Conservation (phyloP, 2,113 vertebrate genomes). For the Ameiurus melas region DNA sequence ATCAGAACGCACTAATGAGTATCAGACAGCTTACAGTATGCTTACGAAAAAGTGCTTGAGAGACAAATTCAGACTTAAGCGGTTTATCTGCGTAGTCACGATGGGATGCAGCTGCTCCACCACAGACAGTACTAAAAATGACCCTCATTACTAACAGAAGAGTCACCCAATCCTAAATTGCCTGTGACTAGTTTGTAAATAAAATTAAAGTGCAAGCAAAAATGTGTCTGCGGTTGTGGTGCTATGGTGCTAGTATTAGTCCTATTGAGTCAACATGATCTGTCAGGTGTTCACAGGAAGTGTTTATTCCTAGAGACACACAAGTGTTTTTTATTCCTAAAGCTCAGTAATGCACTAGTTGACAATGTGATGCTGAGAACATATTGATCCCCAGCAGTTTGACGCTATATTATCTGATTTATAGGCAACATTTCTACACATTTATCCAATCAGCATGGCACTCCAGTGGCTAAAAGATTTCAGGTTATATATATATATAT, state of each 20-base stretch:
- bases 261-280: background rate
- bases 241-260: background rate
- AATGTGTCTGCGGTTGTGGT: background rate
- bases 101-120: background rate
- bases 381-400: slow-evolving; percentile 21
- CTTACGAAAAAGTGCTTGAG: background rate
- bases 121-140: background rate
- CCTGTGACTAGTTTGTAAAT: background rate
- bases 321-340: no score
- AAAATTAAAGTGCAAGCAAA: background rate
- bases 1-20: slow-evolving; percentile 24
- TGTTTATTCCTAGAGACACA: background rate
- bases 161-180: background rate
- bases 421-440: slow-evolving; percentile 8
- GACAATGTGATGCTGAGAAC: background rate
- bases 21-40: background rate
- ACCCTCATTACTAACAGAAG: background rate
- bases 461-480: slow-evolving; percentile 18
- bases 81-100: background rate
- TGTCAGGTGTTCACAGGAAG: background rate
- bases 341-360: background rate
- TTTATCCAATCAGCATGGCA: slow-evolving; percentile 13
- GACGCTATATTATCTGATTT: slow-evolving; percentile 35
- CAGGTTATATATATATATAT: background rate
- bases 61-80: slow-evolving; percentile 4